Conservation (phyloP, 2,797 vertebrate species). For the Loriculus beryllinus region DNA sequence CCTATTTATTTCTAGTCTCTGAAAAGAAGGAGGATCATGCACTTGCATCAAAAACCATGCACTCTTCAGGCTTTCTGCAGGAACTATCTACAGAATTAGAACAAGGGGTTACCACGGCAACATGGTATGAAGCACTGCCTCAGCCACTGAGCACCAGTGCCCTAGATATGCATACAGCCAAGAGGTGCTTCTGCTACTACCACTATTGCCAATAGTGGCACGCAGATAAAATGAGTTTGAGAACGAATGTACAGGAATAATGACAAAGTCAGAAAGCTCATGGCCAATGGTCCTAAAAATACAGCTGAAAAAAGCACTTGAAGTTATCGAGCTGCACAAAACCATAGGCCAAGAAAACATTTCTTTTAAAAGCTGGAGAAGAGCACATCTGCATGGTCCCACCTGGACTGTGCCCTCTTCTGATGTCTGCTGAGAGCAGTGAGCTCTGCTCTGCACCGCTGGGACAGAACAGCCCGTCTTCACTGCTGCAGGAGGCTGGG, state of each 20-base stretch:
- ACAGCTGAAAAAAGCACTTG: background rate
- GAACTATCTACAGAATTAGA: background rate
- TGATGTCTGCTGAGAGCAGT: background rate
- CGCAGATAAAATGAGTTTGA: background rate
- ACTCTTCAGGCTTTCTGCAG: background rate
- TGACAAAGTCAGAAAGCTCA: background rate
- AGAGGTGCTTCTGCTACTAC: background rate
- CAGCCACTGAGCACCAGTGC: background rate
- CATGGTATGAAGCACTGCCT: background rate
- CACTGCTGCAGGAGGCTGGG: background rate
- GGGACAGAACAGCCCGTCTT: background rate
- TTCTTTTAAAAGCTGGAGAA: background rate
- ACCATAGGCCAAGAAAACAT: background rate
- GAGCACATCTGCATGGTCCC: background rate
- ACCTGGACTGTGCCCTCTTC: background rate
- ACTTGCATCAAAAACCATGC: background rate
- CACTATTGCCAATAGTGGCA: background rate
- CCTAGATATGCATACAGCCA: background rate
- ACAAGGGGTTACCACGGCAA: constrained; percentile 21
- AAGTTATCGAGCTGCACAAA: background rate
- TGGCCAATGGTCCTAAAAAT: background rate
- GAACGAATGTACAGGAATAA: background rate
- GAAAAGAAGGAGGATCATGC: background rate
- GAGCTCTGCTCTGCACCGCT: background rate
- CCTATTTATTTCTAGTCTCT: background rate